Evolutionary conservation across 2,888 invertebrate species (phyloP).

Genomic region (Mesorhabditis spiculigera): DNA sequence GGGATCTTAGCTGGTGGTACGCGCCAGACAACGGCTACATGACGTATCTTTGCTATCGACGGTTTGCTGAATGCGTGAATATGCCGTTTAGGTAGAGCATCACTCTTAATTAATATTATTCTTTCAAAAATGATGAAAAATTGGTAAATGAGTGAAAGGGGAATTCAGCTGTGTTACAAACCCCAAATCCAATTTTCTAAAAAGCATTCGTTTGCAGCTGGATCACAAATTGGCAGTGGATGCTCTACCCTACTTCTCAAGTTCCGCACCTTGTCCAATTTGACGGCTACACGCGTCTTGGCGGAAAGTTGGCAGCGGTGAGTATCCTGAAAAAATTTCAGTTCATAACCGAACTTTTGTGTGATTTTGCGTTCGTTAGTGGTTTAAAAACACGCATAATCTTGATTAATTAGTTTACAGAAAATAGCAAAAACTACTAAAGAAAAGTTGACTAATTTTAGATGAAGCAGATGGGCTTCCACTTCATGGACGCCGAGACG

Average conservation of each 20-base stretch:
- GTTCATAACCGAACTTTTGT: no score
- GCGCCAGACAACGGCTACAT: conserved; percentile 56
- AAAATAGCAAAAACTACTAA: no score
- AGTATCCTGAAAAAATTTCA: no score
- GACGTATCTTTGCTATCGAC: conserved; percentile 46
- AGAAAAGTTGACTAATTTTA: neutral
- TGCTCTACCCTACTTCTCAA: conserved; percentile 22
- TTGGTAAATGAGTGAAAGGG: no score
- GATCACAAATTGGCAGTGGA: conserved; percentile 55
- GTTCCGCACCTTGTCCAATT: conserved; percentile 50
- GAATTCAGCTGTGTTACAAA: no score
- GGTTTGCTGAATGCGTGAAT: conserved; percentile 28
- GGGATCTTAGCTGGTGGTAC: conserved; percentile 47
- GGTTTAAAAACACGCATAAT: no score
- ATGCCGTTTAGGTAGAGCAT: conserved; percentile 30
- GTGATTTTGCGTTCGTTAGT: no score
- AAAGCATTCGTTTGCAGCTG: conserved; percentile 25
- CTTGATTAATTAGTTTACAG: no score
- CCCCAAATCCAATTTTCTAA: neutral
- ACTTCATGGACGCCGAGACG: neutral
- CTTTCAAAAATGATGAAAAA: neutral
- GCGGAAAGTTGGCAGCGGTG: conserved; percentile 40
- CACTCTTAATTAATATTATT: neutral
- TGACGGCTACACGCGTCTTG: conserved; percentile 52
- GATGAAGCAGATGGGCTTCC: conserved; percentile 1